Percentiles rank a stretch among this genome's conserved stretches.
These are phyloP conservation scores for Stylophora pistillata DNA, from an alignment of 64 coral and sea anemone species.

Conservation along the genomic window DNA sequence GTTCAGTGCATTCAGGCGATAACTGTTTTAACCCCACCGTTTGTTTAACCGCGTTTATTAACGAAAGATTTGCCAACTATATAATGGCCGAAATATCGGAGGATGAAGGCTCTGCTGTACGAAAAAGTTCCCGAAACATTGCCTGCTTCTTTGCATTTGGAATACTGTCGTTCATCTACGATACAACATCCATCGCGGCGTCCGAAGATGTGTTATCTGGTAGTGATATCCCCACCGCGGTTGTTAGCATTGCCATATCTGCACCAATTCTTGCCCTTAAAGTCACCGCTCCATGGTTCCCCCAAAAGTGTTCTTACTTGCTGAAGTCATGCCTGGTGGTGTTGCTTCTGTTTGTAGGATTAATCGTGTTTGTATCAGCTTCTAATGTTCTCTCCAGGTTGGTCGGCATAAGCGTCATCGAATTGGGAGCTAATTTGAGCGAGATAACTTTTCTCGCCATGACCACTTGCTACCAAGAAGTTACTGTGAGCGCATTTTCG, in stretches of 20 bases:
- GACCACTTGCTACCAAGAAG: constrained; percentile 51
- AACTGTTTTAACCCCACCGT: too few relatives aligned
- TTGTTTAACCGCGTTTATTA: too few relatives aligned
- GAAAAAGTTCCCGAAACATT: constrained; percentile 37
- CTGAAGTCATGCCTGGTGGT: constrained; percentile 27
- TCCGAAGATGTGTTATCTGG: constrained; percentile 64
- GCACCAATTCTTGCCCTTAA: constrained; percentile 46
- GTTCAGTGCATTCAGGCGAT: too few relatives aligned
- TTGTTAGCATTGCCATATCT: constrained; percentile 64
- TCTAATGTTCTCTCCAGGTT: constrained; percentile 42
- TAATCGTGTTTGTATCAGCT: constrained; percentile 46
- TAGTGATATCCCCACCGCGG: constrained; percentile 47
- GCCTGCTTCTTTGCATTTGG: constrained; percentile 51
- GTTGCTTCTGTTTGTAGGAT: constrained; percentile 33
- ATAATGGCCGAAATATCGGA: not conserved
- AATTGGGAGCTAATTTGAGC: constrained; percentile 47
- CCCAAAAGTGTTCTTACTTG: constrained; percentile 56
- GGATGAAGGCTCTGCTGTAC: not conserved
- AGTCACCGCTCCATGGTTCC: constrained; percentile 52
- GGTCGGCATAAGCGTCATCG: constrained; percentile 44
- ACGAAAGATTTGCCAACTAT: not conserved
- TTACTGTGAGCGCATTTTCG: constrained; percentile 67
- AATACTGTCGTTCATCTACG: constrained; percentile 51
- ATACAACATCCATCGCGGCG: constrained; percentile 51
- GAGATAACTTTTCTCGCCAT: constrained; percentile 68